A percentile compares a stretch with the other conserved stretches of the same genome.
Evolutionary conservation across 2,113 vertebrate species (phyloP).

Genomic region (Poecilia latipinna): DNA sequence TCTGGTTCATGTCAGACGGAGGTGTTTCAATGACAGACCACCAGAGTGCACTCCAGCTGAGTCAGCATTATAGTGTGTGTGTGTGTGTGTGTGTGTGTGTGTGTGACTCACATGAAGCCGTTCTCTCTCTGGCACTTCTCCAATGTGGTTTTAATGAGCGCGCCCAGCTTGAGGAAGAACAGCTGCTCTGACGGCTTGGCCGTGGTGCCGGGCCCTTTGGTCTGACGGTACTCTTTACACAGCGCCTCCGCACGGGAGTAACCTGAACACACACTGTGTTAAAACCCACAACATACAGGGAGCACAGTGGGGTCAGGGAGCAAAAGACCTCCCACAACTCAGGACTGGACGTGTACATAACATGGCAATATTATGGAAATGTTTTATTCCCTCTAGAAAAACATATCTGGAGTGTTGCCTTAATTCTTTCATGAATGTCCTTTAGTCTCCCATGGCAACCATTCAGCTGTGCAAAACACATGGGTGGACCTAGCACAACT

Average conservation of each 20-base stretch:
- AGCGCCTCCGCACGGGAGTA: conserved; percentile 90
- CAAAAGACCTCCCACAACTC: not conserved
- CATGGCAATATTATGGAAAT: no score
- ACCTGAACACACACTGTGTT: conserved; percentile 72
- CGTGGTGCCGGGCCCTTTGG: conserved; percentile 93
- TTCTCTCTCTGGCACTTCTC: conserved; percentile 98
- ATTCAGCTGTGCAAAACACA: no score
- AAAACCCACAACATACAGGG: not conserved
- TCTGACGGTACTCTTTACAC: conserved; percentile 98
- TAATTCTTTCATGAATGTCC: no score
- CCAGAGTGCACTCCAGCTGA: not conserved
- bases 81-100: no score
- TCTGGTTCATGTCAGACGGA: not conserved
- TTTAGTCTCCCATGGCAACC: no score
- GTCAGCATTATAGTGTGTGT: not conserved
- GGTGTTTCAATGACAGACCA: not conserved
- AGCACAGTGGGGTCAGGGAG: not conserved
- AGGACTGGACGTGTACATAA: no score
- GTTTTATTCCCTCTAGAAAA: no score
- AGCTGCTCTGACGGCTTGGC: conserved; percentile 96
- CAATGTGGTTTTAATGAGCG: conserved; percentile 89
- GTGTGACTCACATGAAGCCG: conserved; percentile 92
- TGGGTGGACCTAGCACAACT: no score
- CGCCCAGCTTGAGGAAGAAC: conserved; percentile 94
- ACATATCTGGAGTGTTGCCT: no score